A percentile compares a stretch with the other conserved stretches of the same genome.
Conservation (phyloP, 1,140 invertebrate species). For the Drosophila kanapiae region DNA sequence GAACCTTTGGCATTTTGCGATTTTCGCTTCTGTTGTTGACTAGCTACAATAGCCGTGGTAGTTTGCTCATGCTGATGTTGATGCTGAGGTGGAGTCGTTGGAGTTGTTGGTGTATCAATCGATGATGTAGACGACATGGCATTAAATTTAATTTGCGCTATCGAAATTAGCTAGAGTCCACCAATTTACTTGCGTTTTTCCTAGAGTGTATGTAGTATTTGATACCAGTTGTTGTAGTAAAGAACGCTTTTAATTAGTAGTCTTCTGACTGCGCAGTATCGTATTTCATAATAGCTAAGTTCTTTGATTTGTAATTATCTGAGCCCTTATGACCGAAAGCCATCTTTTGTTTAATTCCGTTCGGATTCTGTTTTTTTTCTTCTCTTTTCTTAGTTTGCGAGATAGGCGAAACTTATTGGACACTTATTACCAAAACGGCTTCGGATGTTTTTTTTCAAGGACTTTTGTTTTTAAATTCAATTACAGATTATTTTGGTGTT, state of each 20-base stretch:
- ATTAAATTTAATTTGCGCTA: slow-evolving; percentile 1
- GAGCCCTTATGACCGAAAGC: slow-evolving; percentile 5
- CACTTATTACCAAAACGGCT: neutral
- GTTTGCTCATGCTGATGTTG: slow-evolving; percentile 19
- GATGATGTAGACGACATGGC: slow-evolving; percentile 66
- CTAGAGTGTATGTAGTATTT: slow-evolving; percentile 4
- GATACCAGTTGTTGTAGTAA: slow-evolving; percentile 6
- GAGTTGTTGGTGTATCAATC: slow-evolving; percentile 62
- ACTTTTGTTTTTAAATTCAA: slow-evolving; percentile 22
- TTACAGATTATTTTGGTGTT: slow-evolving; percentile 8
- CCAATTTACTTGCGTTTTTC: neutral
- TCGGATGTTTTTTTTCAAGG: slow-evolving; percentile 3
- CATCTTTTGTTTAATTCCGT: slow-evolving; percentile 1
- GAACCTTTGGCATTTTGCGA: slow-evolving; percentile 39
- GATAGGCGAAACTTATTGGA: slow-evolving; percentile 1
- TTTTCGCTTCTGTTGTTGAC: slow-evolving; percentile 43
- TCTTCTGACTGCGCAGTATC: slow-evolving; percentile 15
- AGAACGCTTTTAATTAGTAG: neutral
- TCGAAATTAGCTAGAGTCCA: slow-evolving; percentile 2
- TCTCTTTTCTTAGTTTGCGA: neutral
- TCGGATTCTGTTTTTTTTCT: neutral
- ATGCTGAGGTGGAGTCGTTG: slow-evolving; percentile 44
- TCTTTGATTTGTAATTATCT: neutral
- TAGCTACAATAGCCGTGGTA: slow-evolving; percentile 41
- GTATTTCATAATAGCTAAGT: slow-evolving; percentile 19